A percentile compares a stretch with the other conserved stretches of the same genome.
phyloP scores from a whole-genome alignment of 2,797 vertebrate species.

The Rhynchotus rufescens region DNA sequence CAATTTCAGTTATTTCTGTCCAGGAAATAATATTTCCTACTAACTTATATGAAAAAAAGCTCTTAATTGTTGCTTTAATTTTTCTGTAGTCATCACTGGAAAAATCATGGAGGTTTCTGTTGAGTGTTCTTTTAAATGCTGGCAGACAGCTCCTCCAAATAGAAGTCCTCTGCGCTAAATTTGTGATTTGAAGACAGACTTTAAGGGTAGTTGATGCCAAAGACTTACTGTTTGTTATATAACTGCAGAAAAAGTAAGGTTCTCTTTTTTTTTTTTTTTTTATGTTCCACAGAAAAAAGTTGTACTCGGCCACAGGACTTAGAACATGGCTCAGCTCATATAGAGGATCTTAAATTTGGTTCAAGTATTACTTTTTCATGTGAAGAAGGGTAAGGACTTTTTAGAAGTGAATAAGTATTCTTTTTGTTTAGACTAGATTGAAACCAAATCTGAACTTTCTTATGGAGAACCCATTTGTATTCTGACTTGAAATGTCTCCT shows the following conservation, averaged over 20 bases:
- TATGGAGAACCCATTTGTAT: background rate
- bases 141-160: too few species aligned
- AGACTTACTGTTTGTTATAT: background rate
- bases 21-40: background rate
- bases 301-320: conserved; percentile 51
- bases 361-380: conserved; percentile 61
- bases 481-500: background rate
- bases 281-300: conserved; percentile 25
- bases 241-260: background rate
- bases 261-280: background rate
- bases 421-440: background rate
- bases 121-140: too few species aligned
- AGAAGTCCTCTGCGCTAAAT: background rate
- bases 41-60: background rate
- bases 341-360: conserved; percentile 28
- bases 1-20: background rate
- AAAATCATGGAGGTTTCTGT: too few species aligned
- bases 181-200: background rate
- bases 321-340: conserved; percentile 6
- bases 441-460: background rate
- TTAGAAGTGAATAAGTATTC: background rate
- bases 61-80: background rate
- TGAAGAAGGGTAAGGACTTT: conserved; percentile 68
- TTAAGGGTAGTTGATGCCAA: background rate
- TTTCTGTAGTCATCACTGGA: too few species aligned